These are phyloP conservation scores for Crotalus viridis DNA, from an alignment of 2,113 vertebrate genomes.

Conservation along the genomic window DNA sequence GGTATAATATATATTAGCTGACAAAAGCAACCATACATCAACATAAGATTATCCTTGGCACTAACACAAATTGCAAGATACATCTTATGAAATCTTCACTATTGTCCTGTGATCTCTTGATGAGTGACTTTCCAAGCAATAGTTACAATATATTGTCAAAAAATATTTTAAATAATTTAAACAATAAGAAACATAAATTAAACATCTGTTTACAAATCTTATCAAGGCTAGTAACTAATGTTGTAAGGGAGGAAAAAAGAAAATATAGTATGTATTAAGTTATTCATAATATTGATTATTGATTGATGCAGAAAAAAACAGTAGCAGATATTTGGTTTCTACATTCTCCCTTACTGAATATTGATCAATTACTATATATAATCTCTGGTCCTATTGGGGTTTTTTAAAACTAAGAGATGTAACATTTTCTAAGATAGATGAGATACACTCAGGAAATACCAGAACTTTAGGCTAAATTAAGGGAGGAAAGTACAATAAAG, in stretches of 20 bases:
- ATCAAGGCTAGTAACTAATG: neutral
- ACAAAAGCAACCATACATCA: neutral
- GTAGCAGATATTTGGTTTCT: neutral
- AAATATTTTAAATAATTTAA: neutral
- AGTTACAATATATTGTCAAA: neutral
- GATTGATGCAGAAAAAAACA: neutral
- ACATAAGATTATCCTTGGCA: neutral
- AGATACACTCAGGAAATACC: neutral
- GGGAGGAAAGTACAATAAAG: neutral
- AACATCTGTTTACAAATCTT: neutral
- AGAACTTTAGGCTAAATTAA: neutral
- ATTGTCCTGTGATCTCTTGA: neutral
- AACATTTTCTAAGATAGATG: neutral
- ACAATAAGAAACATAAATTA: neutral
- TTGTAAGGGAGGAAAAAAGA: neutral
- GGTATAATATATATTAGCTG: neutral
- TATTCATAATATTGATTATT: neutral
- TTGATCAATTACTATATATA: neutral
- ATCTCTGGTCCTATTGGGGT: neutral
- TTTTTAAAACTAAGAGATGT: neutral
- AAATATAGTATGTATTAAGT: neutral
- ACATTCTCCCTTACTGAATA: neutral
- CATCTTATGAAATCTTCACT: neutral
- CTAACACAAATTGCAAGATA: neutral
- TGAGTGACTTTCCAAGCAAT: neutral